Evolutionary conservation across 2,888 invertebrate genomes (phyloP).

Genomic region (Folsomia manolachei): DNA sequence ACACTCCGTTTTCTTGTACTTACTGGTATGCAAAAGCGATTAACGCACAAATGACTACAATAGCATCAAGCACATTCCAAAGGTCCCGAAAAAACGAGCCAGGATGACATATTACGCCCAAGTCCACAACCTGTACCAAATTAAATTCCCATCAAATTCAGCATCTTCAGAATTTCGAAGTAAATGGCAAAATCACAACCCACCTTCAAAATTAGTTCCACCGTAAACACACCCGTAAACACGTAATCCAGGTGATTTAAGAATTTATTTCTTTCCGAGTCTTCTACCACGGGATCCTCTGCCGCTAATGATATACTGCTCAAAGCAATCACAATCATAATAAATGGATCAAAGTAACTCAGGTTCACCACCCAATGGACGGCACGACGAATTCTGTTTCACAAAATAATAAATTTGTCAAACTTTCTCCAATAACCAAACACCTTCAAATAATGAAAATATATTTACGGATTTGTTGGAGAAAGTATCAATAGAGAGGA

Average conservation of each 20-base stretch:
- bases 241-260: slow-evolving; percentile 99
- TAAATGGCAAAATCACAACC: no score
- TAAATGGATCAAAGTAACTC: slow-evolving; percentile 99
- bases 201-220: slow-evolving; percentile 94
- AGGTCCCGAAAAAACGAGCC: slow-evolving; percentile 83
- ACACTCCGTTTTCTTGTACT: neutral
- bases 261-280: slow-evolving; percentile 78
- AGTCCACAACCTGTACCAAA: slow-evolving; percentile 70
- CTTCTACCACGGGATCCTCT: slow-evolving; percentile 96
- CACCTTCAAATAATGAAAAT: neutral
- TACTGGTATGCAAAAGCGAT: neutral
- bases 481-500: slow-evolving; percentile 99
- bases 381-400: slow-evolving; percentile 85
- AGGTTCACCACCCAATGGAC: slow-evolving; percentile 99
- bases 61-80: slow-evolving; percentile 65
- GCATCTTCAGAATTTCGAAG: no score
- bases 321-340: slow-evolving; percentile 92
- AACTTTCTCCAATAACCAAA: no score
- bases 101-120: slow-evolving; percentile 95
- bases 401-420: slow-evolving; percentile 36
- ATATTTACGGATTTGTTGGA: slow-evolving; percentile 94
- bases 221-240: slow-evolving; percentile 98
- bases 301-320: slow-evolving; percentile 99
- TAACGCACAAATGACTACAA: slow-evolving; percentile 62
- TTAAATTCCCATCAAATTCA: neutral